Evolutionary conservation across 1,140 invertebrate genomes (phyloP).

Genomic region (Drosophila seguyi): DNA sequence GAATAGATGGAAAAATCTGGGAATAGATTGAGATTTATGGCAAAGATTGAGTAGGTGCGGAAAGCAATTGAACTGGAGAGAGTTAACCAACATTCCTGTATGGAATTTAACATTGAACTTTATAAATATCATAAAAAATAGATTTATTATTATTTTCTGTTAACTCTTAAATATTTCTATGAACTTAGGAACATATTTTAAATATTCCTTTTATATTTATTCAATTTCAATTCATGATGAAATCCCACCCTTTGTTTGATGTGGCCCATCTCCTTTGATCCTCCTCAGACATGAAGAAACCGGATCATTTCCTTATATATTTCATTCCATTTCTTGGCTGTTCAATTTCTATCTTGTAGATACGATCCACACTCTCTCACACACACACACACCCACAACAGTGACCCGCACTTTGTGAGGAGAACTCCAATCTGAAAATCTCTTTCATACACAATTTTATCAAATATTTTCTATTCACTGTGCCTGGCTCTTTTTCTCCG

Average conservation of each 20-base stretch:
- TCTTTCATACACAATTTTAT: constrained; percentile 72
- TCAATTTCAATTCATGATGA: constrained; percentile 60
- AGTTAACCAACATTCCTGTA: neutral
- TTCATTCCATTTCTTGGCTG: constrained; percentile 35
- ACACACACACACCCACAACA: constrained; percentile 9
- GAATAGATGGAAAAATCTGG: constrained; percentile 23
- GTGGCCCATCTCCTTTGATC: constrained; percentile 33
- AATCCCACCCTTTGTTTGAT: constrained; percentile 51
- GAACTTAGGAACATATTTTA: neutral
- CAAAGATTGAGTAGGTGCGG: neutral
- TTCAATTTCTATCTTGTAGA: constrained; percentile 37
- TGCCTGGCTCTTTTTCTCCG: constrained; percentile 42
- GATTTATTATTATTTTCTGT: neutral
- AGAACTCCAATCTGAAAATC: constrained; percentile 59
- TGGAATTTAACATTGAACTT: neutral
- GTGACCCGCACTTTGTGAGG: constrained; percentile 29
- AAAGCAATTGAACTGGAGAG: neutral
- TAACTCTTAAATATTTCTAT: neutral
- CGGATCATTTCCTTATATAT: constrained; percentile 40
- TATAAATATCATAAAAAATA: neutral
- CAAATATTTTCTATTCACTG: constrained; percentile 75
- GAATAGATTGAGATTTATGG: constrained; percentile 25
- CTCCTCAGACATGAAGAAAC: constrained; percentile 48
- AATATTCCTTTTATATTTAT: neutral
- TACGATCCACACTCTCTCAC: constrained; percentile 44